These are phyloP conservation scores for Amphimallon solstitiale DNA, from an alignment of 2,888 invertebrate genomes.

Conservation along the genomic window DNA sequence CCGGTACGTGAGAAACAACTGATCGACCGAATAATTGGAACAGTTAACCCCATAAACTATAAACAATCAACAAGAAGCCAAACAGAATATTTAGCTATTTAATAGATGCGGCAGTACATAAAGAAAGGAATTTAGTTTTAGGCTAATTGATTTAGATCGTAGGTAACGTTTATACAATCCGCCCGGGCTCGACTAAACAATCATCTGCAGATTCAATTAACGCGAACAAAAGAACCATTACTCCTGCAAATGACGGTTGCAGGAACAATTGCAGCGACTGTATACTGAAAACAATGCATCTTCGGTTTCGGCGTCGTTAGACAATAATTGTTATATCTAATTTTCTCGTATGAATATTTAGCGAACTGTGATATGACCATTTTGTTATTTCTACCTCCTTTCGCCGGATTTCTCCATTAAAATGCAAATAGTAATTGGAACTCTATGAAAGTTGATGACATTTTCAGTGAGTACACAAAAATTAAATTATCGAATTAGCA, in stretches of 20 bases:
- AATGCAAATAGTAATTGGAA: conserved; percentile 36
- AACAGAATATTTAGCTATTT: conserved; percentile 17
- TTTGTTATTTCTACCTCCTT: conserved; percentile 37
- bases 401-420: conserved; percentile 19
- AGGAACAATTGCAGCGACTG: conserved; percentile 57
- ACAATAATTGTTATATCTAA: conserved; percentile 47
- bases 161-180: conserved; percentile 60
- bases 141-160: conserved; percentile 59
- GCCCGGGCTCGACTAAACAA: conserved; percentile 58
- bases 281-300: conserved; percentile 45
- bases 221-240: conserved; percentile 61
- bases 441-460: conserved; percentile 9
- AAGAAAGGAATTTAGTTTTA: conserved; percentile 39
- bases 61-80: conserved; percentile 18
- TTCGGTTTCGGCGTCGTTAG: conserved; percentile 42
- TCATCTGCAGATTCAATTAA: conserved; percentile 61
- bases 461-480: background rate
- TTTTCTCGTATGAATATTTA: conserved; percentile 42
- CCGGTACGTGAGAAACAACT: background rate
- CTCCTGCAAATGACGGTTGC: conserved; percentile 61
- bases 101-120: conserved; percentile 10
- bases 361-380: conserved; percentile 39
- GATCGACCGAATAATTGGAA: conserved; percentile 12
- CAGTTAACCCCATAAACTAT: background rate
- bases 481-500: conserved; percentile 26